Base-by-base conservation (phyloP, 2,888 invertebrate species). In the Leptura quadrifasciata region DNA sequence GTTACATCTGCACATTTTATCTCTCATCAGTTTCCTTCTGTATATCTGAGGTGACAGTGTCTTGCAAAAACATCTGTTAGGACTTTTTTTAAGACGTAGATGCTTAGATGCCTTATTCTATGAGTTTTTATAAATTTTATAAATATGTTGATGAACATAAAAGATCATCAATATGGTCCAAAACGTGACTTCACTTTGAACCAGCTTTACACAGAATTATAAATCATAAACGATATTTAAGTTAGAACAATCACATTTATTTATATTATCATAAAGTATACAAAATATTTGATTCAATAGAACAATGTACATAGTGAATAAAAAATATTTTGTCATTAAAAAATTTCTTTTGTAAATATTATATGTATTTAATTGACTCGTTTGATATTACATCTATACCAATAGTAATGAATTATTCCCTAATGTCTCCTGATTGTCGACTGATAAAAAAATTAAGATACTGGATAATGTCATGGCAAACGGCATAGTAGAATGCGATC, bases 331-430 rank as follows among this genome's bases (percentile, higher is more conserved):
- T n/a, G 15, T 47, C n/a, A n/a, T n/a, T n/a, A 1, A 47, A 47
- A 47, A 47, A 47, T 47, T 47, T 47, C 47, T 47, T n/a, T 47
- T 47, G 47, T 47, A 47, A 47, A 47, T 47, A 47, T 47, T 47
- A 47, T 15, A 47, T 15, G n/a, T 47, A 47, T 17, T 39, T 39
- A 39, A 39, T 47, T 47, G 47, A 47, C 47, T n/a, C 5, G 15
- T 47, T n/a, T 47, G 47, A n/a, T 4, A n/a, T 47, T 47, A 47
- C 1, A 15, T 47, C 47, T n/a, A n/a, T n/a, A 31, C 27, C 27
- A 31, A 31, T n/a, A 47, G 47, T 6, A 47, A 47, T 47, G 5
- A 47, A 47, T 17, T 2, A 47, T n/a, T 47, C 4, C 27, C 6
- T 47, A 47, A 47, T 17, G 5, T n/a, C 2, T 47, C 47, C 47